Percentiles rank a stretch among this genome's conserved stretches.
phyloP scores from a whole-genome alignment of 2,888 invertebrate genomes.

The Muscina levida region DNA sequence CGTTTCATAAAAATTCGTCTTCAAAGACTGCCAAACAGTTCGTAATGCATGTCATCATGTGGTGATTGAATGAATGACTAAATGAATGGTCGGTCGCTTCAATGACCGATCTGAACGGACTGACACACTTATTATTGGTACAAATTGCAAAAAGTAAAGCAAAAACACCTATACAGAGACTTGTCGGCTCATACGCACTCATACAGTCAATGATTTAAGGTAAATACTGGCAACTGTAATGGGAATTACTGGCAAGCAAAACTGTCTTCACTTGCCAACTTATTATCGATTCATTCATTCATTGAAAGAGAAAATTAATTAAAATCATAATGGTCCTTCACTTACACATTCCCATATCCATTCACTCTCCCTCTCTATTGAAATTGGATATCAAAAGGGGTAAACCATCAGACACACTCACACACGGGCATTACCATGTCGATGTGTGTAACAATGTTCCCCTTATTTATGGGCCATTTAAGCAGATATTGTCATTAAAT shows the following conservation, averaged over 20 bases:
- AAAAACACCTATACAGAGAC: constrained; percentile 12
- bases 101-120: constrained; percentile 27
- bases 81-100: background rate
- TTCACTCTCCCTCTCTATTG: background rate
- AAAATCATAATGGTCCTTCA: constrained; percentile 27
- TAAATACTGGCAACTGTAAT: background rate
- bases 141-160: constrained; percentile 40
- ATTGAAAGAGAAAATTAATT: constrained; percentile 27
- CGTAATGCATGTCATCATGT: constrained; percentile 43
- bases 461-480: constrained; percentile 20
- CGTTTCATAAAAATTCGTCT: constrained; percentile 50
- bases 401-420: background rate
- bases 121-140: constrained; percentile 57
- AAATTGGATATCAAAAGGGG: constrained; percentile 21
- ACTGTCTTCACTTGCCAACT: too few species aligned
- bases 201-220: background rate
- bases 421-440: background rate
- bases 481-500: background rate
- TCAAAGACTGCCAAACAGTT: constrained; percentile 29
- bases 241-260: background rate
- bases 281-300: background rate
- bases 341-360: constrained; percentile 13
- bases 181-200: background rate
- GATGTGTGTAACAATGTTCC: background rate
- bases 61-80: constrained; percentile 46